Percentiles rank a stretch among this genome's conserved stretches.
phyloP scores from a whole-genome alignment of 2,113 vertebrate genomes.

The Myodes glareolus region DNA sequence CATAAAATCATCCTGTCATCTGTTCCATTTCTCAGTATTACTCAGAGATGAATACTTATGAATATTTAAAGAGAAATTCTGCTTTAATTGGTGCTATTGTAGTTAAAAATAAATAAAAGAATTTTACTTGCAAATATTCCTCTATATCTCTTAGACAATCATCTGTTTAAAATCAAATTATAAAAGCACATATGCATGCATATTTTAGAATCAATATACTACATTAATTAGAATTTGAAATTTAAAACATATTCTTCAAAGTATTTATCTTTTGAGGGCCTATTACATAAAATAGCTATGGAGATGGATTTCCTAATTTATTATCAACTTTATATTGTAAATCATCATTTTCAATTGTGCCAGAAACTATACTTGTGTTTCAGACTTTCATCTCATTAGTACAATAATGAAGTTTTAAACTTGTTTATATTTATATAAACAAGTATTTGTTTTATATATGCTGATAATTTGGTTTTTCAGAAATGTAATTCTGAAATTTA shows the following conservation, averaged over 20 bases:
- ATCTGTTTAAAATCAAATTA: constrained; percentile 43
- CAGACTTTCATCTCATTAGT: neutral
- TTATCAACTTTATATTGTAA: constrained; percentile 55
- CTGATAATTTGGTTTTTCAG: neutral
- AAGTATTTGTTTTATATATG: neutral
- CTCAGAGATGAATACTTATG: constrained; percentile 48
- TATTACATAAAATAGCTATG: neutral
- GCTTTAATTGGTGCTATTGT: constrained; percentile 55
- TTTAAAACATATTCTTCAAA: constrained; percentile 24
- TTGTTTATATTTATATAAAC: neutral
- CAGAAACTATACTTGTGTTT: neutral
- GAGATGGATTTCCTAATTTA: constrained; percentile 12
- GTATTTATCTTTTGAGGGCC: constrained; percentile 23
- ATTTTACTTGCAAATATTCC: constrained; percentile 68
- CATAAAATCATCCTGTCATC: constrained; percentile 59
- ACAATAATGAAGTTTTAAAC: constrained; percentile 22
- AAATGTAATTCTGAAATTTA: constrained; percentile 8
- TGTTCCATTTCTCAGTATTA: constrained; percentile 61
- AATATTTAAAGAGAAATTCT: constrained; percentile 68
- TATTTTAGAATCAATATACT: constrained; percentile 38
- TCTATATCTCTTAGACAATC: constrained; percentile 55
- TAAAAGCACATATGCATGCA: constrained; percentile 11
- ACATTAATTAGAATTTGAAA: constrained; percentile 46
- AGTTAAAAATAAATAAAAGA: constrained; percentile 62
- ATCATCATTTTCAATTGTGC: constrained; percentile 49